phyloP scores from a whole-genome alignment of 2,797 vertebrate genomes.

The Pangasius krempfi region DNA sequence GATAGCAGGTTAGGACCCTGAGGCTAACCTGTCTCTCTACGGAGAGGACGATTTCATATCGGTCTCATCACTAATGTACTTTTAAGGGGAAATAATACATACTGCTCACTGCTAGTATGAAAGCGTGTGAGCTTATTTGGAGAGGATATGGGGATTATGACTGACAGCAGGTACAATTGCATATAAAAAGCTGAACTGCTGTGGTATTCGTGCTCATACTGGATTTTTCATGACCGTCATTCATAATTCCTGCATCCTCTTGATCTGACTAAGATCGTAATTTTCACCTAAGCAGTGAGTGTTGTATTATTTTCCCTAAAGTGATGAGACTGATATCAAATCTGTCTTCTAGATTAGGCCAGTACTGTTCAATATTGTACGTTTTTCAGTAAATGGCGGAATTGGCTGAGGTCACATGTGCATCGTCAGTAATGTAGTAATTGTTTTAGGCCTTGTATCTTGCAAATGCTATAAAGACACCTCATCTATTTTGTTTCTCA shows the following conservation, averaged over 20 bases:
- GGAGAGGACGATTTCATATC: background rate
- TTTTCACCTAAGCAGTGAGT: background rate
- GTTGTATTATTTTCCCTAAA: background rate
- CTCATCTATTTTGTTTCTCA: background rate
- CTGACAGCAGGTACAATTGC: background rate
- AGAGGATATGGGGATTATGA: background rate
- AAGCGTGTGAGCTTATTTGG: background rate
- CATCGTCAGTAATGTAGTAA: background rate
- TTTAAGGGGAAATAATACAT: background rate
- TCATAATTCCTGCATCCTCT: background rate
- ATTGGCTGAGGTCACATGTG: background rate
- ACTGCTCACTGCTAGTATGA: background rate
- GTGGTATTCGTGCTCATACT: background rate
- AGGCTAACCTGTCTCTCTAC: background rate
- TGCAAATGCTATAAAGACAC: background rate
- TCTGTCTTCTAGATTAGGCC: background rate
- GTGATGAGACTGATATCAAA: background rate
- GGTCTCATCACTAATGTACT: background rate
- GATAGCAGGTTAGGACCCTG: conserved; percentile 66
- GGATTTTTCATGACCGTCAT: background rate
- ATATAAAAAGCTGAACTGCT: background rate
- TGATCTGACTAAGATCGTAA: background rate
- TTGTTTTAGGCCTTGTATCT: background rate
- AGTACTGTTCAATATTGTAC: background rate
- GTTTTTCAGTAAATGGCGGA: background rate